Base-by-base conservation (phyloP, 2,797 vertebrate genomes). In the Morus bassanus region DNA sequence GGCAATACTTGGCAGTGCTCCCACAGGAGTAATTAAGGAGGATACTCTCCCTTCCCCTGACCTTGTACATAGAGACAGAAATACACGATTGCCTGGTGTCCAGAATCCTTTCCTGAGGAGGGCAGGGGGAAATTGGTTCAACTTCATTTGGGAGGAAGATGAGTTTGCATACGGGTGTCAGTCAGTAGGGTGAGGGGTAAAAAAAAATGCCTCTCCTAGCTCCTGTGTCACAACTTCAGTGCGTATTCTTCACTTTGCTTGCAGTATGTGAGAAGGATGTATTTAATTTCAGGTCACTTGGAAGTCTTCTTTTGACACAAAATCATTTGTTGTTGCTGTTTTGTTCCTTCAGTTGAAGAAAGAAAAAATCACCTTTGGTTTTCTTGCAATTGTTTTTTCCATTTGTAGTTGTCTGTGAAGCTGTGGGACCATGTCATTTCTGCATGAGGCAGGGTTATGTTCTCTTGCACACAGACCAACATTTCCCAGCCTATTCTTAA, bases 11-110 rank as follows among this genome's bases (percentile, higher is more conserved):
- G 64, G 22, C 21, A 61, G 35, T 43, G 28, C 21, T 81, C 82
- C 70, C 11, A 18, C 7, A 11, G 28, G 18, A 82, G 46, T 67
- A 67, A 65, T 65, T 24, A 60, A 61, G 63, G 53, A 54, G 56
- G 53, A 54, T 1, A 1, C 24, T 39, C 10, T 56, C 12, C 25
- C 11, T 68, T 81, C 18, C 12, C 21, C 39, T 30, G 23, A 25
- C 27, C 27, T 53, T 2, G 0, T 70, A 33, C 25, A 69, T 10
- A 50, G 60, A 77, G 54, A 57, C 0, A 3, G n/a, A 77, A 81
- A 56, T 51, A 46, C 1, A 1, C 0, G 0, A 21, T 57, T 85
- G 7, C 12, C 48, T 2, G 1, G 39, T 22, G 31, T 19, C 15
- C 46, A 64, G 56, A 19, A 68, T 89, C 43, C 21, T 57, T 85